Evolutionary conservation across 1,140 invertebrate genomes (phyloP).

Genomic region (Mactra quadrangularis): DNA sequence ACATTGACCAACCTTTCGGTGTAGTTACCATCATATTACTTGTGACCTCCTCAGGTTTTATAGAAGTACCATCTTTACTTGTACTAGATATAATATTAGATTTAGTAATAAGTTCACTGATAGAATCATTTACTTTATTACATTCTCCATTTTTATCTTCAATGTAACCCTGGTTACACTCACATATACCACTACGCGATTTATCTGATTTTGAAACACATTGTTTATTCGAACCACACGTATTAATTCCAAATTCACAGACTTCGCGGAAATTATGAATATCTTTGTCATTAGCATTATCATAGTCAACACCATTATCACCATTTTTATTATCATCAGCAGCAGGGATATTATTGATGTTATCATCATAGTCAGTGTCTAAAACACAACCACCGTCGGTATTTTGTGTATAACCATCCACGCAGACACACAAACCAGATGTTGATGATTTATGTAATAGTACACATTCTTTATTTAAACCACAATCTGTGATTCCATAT

Average conservation of each 20-base stretch:
- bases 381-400: constrained; percentile 51
- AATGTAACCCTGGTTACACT: constrained; percentile 56
- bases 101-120: too few relatives aligned
- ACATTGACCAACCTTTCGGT: too few relatives aligned
- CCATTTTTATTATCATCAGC: too few relatives aligned
- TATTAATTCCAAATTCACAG: constrained; percentile 30
- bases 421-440: constrained; percentile 63
- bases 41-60: neutral
- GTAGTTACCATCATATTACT: neutral
- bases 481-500: constrained; percentile 27
- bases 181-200: constrained; percentile 57
- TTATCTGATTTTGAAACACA: constrained; percentile 40
- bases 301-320: neutral
- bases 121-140: neutral
- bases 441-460: constrained; percentile 31
- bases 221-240: constrained; percentile 53
- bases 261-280: too few relatives aligned
- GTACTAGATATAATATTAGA: too few relatives aligned
- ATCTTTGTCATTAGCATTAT: constrained; percentile 7
- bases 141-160: constrained; percentile 50
- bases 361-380: neutral
- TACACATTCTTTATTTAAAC: constrained; percentile 52
- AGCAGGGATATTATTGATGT: neutral
- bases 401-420: constrained; percentile 50
- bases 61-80: neutral